A percentile compares a stretch with the other conserved stretches of the same genome.
Evolutionary conservation across 2,113 vertebrate species (phyloP).

Genomic region (Marcusenius ussheri): DNA sequence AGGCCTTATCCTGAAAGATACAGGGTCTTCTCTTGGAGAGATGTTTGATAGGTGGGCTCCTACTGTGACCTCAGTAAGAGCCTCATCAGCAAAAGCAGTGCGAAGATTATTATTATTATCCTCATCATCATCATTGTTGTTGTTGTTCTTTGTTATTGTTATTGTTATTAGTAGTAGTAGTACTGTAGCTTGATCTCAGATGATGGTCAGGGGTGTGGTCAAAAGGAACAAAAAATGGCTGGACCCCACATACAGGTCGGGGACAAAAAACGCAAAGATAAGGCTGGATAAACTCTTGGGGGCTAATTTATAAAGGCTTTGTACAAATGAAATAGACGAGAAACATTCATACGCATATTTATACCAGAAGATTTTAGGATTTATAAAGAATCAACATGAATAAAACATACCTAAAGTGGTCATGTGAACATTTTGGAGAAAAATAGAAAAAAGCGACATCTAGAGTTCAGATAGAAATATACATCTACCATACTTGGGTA

Average conservation of each 20-base stretch:
- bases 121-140: no score
- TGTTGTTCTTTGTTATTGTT: neutral
- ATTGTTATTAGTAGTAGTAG: neutral
- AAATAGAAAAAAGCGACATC: neutral
- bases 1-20: neutral
- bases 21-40: neutral
- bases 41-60: neutral
- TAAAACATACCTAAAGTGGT: neutral
- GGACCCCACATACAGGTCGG: no score
- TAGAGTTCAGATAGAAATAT: neutral
- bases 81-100: neutral
- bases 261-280: no score
- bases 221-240: no score
- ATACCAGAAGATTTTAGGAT: no score
- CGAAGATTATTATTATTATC: neutral
- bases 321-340: no score
- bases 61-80: neutral
- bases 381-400: no score
- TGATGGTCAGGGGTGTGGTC: no score
- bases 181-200: neutral
- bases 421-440: neutral
- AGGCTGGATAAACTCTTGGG: no score
- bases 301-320: no score
- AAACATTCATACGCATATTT: no score
- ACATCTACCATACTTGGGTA: no score